A percentile compares a stretch with the other conserved stretches of the same genome.
These are phyloP conservation scores for Latrodectus geometricus DNA, from an alignment of 1,140 invertebrate species.

Conservation along the genomic window DNA sequence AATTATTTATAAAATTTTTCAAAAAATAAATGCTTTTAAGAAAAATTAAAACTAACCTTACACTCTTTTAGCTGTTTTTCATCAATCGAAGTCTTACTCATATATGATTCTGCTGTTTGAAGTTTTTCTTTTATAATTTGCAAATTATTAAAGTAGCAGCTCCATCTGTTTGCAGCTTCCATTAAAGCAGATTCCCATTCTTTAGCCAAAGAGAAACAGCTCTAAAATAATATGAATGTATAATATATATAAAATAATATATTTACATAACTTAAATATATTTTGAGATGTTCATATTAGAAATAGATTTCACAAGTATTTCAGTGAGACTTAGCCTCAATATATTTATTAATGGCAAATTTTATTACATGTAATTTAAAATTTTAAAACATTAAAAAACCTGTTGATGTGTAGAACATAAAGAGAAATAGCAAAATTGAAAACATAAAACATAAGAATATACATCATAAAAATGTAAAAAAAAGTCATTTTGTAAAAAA, in stretches of 20 bases:
- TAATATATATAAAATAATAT: background rate
- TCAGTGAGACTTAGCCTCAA: too few species aligned
- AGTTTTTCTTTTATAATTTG: conserved; percentile 86
- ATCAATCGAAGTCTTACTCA: conserved; percentile 84
- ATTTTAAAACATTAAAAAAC: too few species aligned
- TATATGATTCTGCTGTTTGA: conserved; percentile 82
- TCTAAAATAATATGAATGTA: background rate
- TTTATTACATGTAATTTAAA: too few species aligned
- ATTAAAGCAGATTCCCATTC: conserved; percentile 82
- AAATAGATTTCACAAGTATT: too few species aligned
- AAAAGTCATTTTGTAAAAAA: too few species aligned
- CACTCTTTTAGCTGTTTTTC: conserved; percentile 76
- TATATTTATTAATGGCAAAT: too few species aligned
- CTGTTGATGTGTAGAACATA: too few species aligned
- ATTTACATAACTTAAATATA: background rate
- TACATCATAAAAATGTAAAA: too few species aligned
- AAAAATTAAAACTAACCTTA: conserved; percentile 28
- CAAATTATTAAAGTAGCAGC: conserved; percentile 84
- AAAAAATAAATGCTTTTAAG: background rate
- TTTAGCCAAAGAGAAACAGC: conserved; percentile 68
- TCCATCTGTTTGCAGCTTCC: conserved; percentile 84
- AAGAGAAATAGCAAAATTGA: too few species aligned
- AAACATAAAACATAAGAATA: too few species aligned
- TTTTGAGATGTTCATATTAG: background rate
- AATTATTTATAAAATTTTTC: background rate